A percentile compares a stretch with the other conserved stretches of the same genome.
Conservation (phyloP, 2,888 invertebrate species). For the Cryptocheilus praepositus region DNA sequence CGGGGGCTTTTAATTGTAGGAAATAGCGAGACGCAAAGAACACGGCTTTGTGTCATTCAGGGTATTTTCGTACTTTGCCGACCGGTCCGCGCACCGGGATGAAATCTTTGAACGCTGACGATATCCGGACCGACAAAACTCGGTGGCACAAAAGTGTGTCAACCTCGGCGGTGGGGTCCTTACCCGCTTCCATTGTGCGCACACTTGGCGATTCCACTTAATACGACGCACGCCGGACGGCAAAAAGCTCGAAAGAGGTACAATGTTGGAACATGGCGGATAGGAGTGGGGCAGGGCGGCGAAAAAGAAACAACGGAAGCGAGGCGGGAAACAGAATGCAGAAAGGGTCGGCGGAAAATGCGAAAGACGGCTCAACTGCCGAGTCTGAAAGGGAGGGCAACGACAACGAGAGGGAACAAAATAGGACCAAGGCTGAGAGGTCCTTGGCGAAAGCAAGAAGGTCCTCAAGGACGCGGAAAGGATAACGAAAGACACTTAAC, state of each 20-base stretch:
- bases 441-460: too few relatives aligned
- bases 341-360: background rate
- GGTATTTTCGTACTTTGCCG: too few relatives aligned
- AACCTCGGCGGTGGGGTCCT: constrained; percentile 15
- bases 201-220: constrained; percentile 28
- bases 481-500: constrained; percentile 76
- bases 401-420: background rate
- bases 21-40: too few relatives aligned
- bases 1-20: too few relatives aligned
- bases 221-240: constrained; percentile 34
- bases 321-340: too few relatives aligned
- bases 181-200: constrained; percentile 24
- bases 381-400: constrained; percentile 4
- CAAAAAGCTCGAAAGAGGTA: constrained; percentile 26
- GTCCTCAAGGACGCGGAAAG: background rate
- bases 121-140: constrained; percentile 40
- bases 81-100: too few relatives aligned
- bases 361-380: background rate
- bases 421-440: background rate
- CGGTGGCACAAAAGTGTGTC: constrained; percentile 36
- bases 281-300: too few relatives aligned
- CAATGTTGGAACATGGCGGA: background rate
- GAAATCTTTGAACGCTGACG: constrained; percentile 9
- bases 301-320: too few relatives aligned
- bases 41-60: too few relatives aligned